A percentile compares a stretch with the other conserved stretches of the same genome.
phyloP scores from a whole-genome alignment of 1,140 invertebrate species.

The Ridgeia piscesae region DNA sequence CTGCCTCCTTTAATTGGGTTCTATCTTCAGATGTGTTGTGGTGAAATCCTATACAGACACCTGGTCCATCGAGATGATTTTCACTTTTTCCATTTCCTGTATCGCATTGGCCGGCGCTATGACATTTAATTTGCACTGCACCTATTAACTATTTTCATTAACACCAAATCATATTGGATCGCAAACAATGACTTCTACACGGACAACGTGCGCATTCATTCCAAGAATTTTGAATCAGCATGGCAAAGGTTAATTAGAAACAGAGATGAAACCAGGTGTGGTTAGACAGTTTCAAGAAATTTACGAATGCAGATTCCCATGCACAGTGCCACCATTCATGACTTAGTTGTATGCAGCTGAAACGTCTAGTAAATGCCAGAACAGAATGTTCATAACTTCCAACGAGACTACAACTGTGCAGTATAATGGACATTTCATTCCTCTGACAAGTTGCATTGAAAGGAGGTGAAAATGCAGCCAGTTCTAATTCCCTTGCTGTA shows the following conservation, averaged over 20 bases:
- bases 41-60: neutral
- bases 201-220: neutral
- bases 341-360: neutral
- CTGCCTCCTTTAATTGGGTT: neutral
- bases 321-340: neutral
- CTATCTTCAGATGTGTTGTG: neutral
- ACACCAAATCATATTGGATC: neutral
- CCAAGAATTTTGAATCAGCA: neutral
- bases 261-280: neutral
- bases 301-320: neutral
- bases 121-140: neutral
- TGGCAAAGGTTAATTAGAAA: neutral
- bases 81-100: neutral
- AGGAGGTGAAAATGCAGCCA: neutral
- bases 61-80: neutral
- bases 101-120: neutral
- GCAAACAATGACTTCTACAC: neutral
- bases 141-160: neutral
- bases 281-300: neutral
- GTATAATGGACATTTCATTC: neutral
- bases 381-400: neutral
- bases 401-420: neutral
- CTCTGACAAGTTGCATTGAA: neutral
- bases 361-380: neutral
- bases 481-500: neutral